phyloP scores from a whole-genome alignment of 2,888 invertebrate genomes.

The Trichogramma evanescens region DNA sequence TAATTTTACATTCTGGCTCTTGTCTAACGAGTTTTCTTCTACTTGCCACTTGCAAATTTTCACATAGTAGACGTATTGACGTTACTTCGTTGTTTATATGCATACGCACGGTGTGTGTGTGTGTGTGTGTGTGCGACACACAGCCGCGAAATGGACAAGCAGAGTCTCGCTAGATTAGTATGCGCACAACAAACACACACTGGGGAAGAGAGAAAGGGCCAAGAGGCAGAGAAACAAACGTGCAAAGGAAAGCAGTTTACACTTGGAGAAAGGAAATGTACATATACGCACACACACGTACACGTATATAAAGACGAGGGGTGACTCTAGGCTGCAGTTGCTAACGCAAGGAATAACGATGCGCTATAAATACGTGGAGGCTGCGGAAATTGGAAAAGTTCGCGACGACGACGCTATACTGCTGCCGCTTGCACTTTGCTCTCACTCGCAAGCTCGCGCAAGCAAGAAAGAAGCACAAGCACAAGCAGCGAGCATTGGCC shows the following conservation, averaged over 20 bases:
- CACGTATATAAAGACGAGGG: slow-evolving; percentile 8
- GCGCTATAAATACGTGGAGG: slow-evolving; percentile 35
- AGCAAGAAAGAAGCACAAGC: slow-evolving; percentile 19
- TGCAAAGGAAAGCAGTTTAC: background rate
- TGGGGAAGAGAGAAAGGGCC: background rate
- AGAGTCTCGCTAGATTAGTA: too few species aligned
- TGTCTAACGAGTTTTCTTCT: too few species aligned
- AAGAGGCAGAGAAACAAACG: slow-evolving; percentile 8
- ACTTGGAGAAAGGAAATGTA: background rate
- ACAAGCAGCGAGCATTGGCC: slow-evolving; percentile 23
- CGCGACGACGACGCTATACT: slow-evolving; percentile 19
- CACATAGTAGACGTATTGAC: too few species aligned
- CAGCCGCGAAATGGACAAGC: too few species aligned
- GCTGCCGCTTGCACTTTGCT: slow-evolving; percentile 13
- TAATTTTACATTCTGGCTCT: too few species aligned
- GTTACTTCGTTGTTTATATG: too few species aligned
- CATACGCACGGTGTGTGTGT: too few species aligned
- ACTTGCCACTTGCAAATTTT: too few species aligned
- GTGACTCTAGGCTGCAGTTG: background rate
- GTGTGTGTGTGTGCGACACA: too few species aligned
- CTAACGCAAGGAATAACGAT: too few species aligned
- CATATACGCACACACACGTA: slow-evolving; percentile 7
- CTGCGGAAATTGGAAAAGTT: slow-evolving; percentile 38
- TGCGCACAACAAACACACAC: too few species aligned
- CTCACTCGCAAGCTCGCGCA: background rate